phyloP scores from a whole-genome alignment of 2,113 vertebrate genomes.

The Albula glossodonta region DNA sequence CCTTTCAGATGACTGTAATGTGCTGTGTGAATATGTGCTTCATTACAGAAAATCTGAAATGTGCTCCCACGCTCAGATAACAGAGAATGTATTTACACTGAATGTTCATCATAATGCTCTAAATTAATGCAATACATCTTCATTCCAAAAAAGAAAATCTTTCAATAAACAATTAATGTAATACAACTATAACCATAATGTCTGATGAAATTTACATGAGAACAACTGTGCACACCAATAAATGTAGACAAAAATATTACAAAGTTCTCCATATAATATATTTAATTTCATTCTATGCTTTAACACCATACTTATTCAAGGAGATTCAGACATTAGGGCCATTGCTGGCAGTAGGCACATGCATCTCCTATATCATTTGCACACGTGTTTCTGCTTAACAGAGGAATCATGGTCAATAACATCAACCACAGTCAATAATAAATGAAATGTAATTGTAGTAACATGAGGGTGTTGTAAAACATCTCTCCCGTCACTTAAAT shows the following conservation, averaged over 20 bases:
- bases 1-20: too few relatives aligned
- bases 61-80: too few relatives aligned
- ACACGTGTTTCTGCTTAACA: neutral
- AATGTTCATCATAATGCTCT: neutral
- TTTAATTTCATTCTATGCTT: neutral
- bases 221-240: neutral
- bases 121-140: neutral
- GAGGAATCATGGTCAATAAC: neutral
- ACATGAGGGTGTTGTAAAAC: neutral
- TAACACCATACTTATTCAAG: neutral
- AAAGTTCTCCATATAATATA: neutral
- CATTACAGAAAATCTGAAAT: too few relatives aligned
- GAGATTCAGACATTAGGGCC: neutral
- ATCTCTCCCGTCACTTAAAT: neutral
- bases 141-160: neutral
- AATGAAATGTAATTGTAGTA: neutral
- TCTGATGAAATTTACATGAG: neutral
- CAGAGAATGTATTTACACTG: neutral
- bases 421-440: neutral
- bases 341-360: neutral
- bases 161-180: neutral
- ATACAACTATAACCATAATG: neutral
- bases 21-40: too few relatives aligned
- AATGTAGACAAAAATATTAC: neutral
- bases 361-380: neutral